Conservation (phyloP, 2,113 vertebrate genomes). For the Naja naja region DNA sequence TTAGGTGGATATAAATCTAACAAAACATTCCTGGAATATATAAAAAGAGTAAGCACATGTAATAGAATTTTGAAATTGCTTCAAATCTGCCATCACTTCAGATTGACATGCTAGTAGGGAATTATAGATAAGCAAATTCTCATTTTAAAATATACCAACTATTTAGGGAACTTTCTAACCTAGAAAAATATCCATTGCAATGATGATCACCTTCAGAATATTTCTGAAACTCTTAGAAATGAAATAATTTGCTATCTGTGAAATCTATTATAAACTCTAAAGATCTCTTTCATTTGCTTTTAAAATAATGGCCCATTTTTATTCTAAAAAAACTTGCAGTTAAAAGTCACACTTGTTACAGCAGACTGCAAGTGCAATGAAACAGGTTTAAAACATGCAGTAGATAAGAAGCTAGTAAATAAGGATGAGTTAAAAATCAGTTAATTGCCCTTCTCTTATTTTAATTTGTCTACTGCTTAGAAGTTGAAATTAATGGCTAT, state of each 20-base stretch:
- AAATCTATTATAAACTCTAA: background rate
- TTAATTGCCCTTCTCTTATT: background rate
- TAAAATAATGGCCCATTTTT: background rate
- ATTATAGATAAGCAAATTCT: background rate
- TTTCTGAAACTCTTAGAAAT: background rate
- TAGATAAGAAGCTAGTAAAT: background rate
- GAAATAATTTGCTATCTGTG: background rate
- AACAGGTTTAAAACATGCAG: background rate
- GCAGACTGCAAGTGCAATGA: background rate
- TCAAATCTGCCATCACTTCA: background rate
- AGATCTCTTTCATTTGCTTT: background rate
- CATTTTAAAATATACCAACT: background rate
- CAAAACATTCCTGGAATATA: background rate
- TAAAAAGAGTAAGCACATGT: background rate
- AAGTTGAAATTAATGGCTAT: background rate
- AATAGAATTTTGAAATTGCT: background rate
- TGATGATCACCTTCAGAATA: background rate
- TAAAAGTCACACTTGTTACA: background rate
- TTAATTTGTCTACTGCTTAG: background rate
- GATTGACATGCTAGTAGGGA: background rate
- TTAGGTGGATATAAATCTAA: background rate
- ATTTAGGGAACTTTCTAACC: background rate
- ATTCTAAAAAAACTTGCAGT: background rate
- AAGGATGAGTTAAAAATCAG: background rate
- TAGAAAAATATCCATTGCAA: background rate